Conservation (phyloP, 2,888 invertebrate species). For the Sphecodes monilicornis region DNA sequence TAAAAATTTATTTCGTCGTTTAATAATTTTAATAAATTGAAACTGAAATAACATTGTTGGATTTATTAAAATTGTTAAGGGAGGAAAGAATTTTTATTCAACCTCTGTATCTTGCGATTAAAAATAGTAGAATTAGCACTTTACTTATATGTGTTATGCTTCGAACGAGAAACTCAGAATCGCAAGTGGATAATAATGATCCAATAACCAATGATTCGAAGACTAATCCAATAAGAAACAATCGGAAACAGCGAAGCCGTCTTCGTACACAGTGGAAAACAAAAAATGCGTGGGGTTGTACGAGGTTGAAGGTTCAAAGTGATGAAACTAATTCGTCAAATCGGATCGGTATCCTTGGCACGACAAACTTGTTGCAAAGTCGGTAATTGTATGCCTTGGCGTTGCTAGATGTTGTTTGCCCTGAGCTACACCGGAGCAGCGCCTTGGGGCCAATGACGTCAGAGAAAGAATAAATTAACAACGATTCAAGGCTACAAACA, state of each 20-base stretch:
- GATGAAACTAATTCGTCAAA: not conserved
- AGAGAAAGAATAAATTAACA: not conserved
- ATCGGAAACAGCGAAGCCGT: not conserved
- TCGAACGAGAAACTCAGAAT: not conserved
- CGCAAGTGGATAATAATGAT: not conserved
- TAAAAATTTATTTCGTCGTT: not conserved
- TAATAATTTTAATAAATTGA: not conserved
- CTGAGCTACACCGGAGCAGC: not conserved
- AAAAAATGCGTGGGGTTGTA: not conserved
- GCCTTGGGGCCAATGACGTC: not conserved
- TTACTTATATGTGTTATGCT: not conserved
- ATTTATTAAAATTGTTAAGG: not conserved
- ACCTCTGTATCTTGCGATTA: not conserved
- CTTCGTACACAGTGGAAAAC: not conserved
- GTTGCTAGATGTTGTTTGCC: not conserved
- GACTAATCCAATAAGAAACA: not conserved
- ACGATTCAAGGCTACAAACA: not conserved
- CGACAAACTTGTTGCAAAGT: not conserved
- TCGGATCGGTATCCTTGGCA: not conserved
- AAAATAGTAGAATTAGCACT: not conserved
- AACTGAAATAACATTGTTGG: not conserved
- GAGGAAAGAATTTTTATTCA: not conserved
- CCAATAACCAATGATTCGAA: not conserved
- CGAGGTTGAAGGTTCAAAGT: constrained; percentile 10
- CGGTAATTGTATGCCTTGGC: not conserved